Evolutionary conservation across 2,113 vertebrate genomes (phyloP).

Genomic region (Sciurus niger): DNA sequence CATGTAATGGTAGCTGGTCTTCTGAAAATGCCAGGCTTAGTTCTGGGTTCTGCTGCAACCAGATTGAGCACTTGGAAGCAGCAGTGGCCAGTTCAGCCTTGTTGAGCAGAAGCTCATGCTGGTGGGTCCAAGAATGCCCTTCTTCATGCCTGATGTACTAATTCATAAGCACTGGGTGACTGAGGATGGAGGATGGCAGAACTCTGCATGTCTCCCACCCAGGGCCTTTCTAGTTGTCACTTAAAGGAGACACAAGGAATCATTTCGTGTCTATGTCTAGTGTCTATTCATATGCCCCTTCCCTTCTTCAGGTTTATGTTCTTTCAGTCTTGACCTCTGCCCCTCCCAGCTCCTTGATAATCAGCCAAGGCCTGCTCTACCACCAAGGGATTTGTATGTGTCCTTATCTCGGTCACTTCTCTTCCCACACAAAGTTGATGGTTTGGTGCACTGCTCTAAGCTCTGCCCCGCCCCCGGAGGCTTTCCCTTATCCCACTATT

Average conservation of each 20-base stretch:
- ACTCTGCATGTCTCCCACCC: not conserved
- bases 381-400: not conserved
- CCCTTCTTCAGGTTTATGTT: not conserved
- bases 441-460: not conserved
- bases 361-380: not conserved
- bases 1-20: not conserved
- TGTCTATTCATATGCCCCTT: not conserved
- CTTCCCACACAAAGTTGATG: not conserved
- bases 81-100: not conserved
- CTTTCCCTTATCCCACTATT: not conserved
- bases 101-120: not conserved
- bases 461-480: not conserved
- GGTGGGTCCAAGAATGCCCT: not conserved
- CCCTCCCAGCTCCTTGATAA: not conserved
- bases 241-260: not conserved
- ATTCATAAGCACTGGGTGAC: not conserved
- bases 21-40: not conserved
- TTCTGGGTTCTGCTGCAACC: no score
- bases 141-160: not conserved
- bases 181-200: not conserved
- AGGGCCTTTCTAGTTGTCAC: not conserved
- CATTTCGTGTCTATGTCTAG: not conserved
- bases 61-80: no score
- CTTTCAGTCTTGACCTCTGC: not conserved
- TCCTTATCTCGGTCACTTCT: not conserved